Percentiles rank a stretch among this genome's conserved stretches.
These are phyloP conservation scores for Acanthiza pusilla DNA, from an alignment of 2,797 vertebrate genomes.

Conservation along the genomic window DNA sequence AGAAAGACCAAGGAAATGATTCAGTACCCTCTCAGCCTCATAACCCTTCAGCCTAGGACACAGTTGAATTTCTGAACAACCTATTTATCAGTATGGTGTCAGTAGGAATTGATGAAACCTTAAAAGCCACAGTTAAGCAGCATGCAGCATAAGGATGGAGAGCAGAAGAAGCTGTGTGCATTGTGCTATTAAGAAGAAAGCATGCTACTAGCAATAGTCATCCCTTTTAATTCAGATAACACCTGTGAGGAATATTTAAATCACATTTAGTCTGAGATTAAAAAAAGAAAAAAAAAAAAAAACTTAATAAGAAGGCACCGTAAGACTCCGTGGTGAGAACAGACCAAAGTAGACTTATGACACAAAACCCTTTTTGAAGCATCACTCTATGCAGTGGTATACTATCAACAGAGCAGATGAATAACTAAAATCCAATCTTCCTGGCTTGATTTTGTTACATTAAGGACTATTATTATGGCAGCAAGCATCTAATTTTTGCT, in stretches of 20 bases:
- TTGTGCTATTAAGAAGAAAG: constrained; percentile 54
- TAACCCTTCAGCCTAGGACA: constrained; percentile 41
- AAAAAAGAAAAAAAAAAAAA: background rate
- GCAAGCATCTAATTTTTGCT: constrained; percentile 17
- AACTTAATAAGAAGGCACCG: constrained; percentile 51
- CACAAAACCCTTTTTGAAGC: constrained; percentile 56
- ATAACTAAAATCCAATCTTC: constrained; percentile 55
- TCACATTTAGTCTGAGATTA: constrained; percentile 26
- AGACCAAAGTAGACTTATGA: constrained; percentile 58
- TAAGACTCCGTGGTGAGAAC: constrained; percentile 40
- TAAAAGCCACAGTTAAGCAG: constrained; percentile 61
- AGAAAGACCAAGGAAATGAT: background rate
- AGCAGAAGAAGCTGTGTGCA: constrained; percentile 41
- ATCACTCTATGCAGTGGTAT: background rate
- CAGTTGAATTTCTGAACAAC: constrained; percentile 32
- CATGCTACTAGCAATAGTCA: background rate
- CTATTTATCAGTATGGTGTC: constrained; percentile 20
- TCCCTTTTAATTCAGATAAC: constrained; percentile 43
- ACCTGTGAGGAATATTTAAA: constrained; percentile 46
- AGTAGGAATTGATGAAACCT: constrained; percentile 47
- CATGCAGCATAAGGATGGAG: constrained; percentile 29
- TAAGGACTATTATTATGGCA: constrained; percentile 48
- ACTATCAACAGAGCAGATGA: constrained; percentile 64
- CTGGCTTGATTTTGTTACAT: constrained; percentile 51
- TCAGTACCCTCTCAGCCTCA: constrained; percentile 20